phyloP scores from a whole-genome alignment of 30 jellyfish, hydroid and myxozoan species.

The Mastigias papua region DNA sequence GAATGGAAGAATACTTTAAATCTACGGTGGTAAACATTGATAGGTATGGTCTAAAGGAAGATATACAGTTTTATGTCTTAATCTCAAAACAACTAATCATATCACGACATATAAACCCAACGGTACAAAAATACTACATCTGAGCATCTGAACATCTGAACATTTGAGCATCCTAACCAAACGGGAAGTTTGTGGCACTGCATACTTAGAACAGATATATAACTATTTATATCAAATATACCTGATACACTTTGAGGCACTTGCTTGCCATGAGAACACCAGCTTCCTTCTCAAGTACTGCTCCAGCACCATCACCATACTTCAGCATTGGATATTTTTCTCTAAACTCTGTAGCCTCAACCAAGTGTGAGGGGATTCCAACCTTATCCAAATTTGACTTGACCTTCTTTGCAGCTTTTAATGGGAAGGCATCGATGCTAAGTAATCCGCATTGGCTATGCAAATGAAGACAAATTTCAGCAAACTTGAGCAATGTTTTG shows the following conservation, averaged over 20 bases:
- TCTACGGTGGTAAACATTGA: no score
- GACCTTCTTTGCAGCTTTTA: conserved; percentile 45
- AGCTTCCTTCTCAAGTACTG: conserved; percentile 81
- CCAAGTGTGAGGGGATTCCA: conserved; percentile 31
- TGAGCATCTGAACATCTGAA: no score
- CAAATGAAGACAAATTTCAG: not conserved
- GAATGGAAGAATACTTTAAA: no score
- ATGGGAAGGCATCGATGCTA: conserved; percentile 59
- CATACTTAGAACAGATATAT: no score
- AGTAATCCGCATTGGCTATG: conserved; percentile 83
- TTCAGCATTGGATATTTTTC: conserved; percentile 73
- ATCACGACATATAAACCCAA: no score
- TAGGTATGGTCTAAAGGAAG: no score
- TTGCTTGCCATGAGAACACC: conserved; percentile 86
- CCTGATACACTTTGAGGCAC: conserved; percentile 77
- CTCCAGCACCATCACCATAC: conserved; percentile 59
- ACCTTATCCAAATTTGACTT: conserved; percentile 34
- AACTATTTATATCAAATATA: not conserved
- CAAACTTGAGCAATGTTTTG: no score
- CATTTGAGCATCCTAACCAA: no score
- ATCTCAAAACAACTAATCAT: no score
- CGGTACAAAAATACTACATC: no score
- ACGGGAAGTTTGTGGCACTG: no score
- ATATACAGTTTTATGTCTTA: no score
- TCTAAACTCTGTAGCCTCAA: conserved; percentile 34